Percentiles rank a stretch among this genome's conserved stretches.
These are phyloP conservation scores for Xanthorhoe spadicearia DNA, from an alignment of 2,888 invertebrate genomes.

Conservation along the genomic window DNA sequence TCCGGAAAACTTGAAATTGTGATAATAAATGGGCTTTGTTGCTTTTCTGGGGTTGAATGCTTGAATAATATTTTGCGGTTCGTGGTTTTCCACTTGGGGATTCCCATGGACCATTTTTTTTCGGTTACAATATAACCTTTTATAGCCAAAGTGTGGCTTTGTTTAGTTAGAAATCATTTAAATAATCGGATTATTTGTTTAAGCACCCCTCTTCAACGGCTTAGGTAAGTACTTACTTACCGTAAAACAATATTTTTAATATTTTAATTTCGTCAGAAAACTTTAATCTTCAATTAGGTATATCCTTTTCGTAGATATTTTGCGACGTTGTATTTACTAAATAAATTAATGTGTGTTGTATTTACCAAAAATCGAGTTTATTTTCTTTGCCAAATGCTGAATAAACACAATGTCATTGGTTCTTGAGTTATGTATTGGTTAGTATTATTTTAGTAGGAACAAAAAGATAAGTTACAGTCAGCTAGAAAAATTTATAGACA, in stretches of 20 bases:
- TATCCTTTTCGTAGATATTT: too few species aligned
- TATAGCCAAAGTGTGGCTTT: too few species aligned
- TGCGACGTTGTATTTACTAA: too few species aligned
- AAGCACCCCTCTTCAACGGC: too few species aligned
- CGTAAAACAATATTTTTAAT: too few species aligned
- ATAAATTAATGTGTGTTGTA: too few species aligned
- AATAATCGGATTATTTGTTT: too few species aligned
- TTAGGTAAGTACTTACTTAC: too few species aligned
- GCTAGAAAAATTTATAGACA: neutral
- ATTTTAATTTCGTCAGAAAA: too few species aligned
- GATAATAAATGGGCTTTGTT: constrained; percentile 25
- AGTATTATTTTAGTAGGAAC: neutral
- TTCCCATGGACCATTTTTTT: neutral
- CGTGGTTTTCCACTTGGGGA: neutral
- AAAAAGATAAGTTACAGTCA: neutral
- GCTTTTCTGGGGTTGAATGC: constrained; percentile 6
- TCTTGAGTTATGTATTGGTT: neutral
- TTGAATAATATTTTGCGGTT: constrained; percentile 11
- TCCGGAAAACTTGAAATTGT: constrained; percentile 15
- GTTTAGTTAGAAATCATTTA: too few species aligned
- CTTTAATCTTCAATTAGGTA: too few species aligned
- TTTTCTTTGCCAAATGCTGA: neutral
- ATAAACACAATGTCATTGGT: neutral
- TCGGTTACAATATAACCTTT: neutral
- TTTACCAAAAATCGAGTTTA: neutral